Evolutionary conservation across 2,888 invertebrate genomes (phyloP), one percentile per base, ranked within the genome.

Genomic region (Cryptus armator): DNA sequence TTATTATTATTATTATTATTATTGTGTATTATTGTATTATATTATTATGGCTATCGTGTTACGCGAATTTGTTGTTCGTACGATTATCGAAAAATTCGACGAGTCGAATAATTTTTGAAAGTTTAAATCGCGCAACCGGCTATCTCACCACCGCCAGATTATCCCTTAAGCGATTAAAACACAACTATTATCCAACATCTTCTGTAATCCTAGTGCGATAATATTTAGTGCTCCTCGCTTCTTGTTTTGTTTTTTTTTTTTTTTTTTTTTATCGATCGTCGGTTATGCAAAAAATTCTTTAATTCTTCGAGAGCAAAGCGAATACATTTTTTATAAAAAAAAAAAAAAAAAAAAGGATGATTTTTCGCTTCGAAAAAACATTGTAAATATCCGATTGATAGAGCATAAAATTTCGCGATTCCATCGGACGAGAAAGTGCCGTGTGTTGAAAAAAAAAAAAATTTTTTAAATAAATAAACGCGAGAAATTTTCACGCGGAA

Each of bases 121-220:
- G 90, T 87, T 84, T 87, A 37, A 37, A 56, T 92, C 90, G 91
- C 91, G 90, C 92, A 93, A 93, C 93, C 92, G 92, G 92, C 93
- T 91, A 91, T 92, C 89, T 89, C 91, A 92, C 89, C 91, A 93
- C 92, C 92, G 92, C 90, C 92, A 91, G 86, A 86, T 88, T 88
- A 85, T 71, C 46, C 77, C 83, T 81, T 78, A 76, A 83, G 81
- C 83, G 66, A 79, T 82, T 24, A 43, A 75, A 51, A 4, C 81
- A 48, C 72, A 56, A 76, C 44, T 43, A 24, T 59, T 29, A 24
- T 71, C 43, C 71, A 71, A 16, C 43, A 64, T 53, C 75, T 46
- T 77, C 44, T 66, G 56, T 56, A 56, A 56, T 19, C 53, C 37
- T 24, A 74, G 44, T 46, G 72, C 72, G 48, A 56, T 51, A 64